These are phyloP conservation scores for Pachyuromys duprasi DNA, from an alignment of 2,797 vertebrate genomes.

Conservation along the genomic window DNA sequence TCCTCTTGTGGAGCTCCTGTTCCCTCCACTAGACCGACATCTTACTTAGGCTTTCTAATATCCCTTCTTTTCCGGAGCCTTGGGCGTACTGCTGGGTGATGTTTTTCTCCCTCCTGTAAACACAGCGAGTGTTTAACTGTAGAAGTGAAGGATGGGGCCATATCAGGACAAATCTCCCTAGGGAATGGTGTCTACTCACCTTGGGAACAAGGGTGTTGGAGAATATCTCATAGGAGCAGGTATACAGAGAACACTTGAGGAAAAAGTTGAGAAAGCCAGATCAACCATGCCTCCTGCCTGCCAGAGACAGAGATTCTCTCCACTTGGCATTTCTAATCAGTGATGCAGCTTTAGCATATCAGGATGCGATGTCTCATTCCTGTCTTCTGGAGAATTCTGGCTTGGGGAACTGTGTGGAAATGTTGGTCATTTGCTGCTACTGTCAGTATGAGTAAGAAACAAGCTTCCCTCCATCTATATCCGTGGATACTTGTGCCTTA, in stretches of 20 bases:
- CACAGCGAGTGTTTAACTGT: not conserved
- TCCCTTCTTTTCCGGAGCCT: not conserved
- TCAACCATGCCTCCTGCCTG: too few species aligned
- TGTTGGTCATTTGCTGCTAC: not conserved
- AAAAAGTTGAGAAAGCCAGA: not conserved
- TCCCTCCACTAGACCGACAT: not conserved
- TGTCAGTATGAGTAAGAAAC: too few species aligned
- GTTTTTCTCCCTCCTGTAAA: not conserved
- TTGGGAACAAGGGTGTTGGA: not conserved
- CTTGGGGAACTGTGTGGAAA: not conserved
- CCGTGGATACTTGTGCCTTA: not conserved
- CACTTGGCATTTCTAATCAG: not conserved
- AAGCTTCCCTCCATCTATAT: not conserved
- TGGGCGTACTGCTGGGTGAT: rapidly evolving
- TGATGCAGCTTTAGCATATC: too few species aligned
- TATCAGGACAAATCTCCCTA: not conserved
- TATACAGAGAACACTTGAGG: not conserved
- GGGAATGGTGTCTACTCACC: not conserved
- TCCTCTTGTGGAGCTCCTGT: too few species aligned
- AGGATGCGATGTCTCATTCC: not conserved
- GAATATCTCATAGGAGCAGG: not conserved
- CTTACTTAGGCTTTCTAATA: not conserved
- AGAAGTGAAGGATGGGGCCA: not conserved
- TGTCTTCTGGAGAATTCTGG: not conserved
- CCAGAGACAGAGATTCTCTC: not conserved